Percentiles rank a stretch among this genome's conserved stretches.
phyloP scores from a whole-genome alignment of 2,113 vertebrate genomes.

The Gila orcuttii region DNA sequence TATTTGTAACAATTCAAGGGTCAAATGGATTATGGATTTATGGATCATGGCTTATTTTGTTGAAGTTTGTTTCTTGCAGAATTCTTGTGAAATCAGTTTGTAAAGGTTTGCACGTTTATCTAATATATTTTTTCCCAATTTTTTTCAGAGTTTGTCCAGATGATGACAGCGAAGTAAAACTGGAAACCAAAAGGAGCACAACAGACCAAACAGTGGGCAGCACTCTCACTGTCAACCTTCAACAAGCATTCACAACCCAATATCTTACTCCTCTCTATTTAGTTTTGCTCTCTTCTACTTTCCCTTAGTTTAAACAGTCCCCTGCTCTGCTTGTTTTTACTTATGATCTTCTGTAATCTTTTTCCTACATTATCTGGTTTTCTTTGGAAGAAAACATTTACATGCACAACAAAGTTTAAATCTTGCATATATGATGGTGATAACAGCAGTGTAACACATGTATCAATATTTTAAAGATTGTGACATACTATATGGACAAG shows the following conservation, averaged over 20 bases:
- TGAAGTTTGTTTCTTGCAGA: background rate
- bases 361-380: conserved; percentile 31
- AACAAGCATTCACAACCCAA: conserved; percentile 59
- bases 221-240: conserved; percentile 56
- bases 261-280: conserved; percentile 51
- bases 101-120: background rate
- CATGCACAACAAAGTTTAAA: conserved; percentile 51
- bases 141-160: conserved; percentile 69
- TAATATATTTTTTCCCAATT: background rate
- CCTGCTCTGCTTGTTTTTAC: conserved; percentile 40
- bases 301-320: conserved; percentile 45
- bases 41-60: no score
- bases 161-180: conserved; percentile 70
- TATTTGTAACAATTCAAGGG: no score
- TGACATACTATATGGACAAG: conserved; percentile 56
- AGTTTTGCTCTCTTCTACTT: conserved; percentile 42
- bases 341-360: background rate
- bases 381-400: conserved; percentile 51
- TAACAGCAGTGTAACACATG: conserved; percentile 52
- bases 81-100: background rate
- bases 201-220: conserved; percentile 64
- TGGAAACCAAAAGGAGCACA: conserved; percentile 55
- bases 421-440: conserved; percentile 56
- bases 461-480: conserved; percentile 57
- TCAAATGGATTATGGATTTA: no score